Evolutionary conservation across 2,888 invertebrate species (phyloP).

Genomic region (Entomobrya multifasciata): DNA sequence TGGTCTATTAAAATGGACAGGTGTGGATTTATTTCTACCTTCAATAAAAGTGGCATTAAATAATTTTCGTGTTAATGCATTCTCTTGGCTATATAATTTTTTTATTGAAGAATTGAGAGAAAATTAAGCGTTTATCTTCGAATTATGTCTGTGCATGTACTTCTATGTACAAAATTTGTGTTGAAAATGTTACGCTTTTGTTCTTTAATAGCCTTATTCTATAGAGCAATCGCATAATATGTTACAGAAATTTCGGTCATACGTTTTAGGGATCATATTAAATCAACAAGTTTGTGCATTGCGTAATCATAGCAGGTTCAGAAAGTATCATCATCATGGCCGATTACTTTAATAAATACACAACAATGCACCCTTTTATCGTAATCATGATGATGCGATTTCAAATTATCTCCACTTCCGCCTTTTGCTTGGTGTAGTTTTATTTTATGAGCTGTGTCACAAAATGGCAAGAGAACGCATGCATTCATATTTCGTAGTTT

Average conservation of each 20-base stretch:
- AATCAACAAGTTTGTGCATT: not conserved
- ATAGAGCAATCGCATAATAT: too few relatives aligned
- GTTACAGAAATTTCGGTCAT: not conserved
- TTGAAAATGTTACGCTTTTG: too few relatives aligned
- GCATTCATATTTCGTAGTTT: too few relatives aligned
- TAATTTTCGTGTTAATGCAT: not conserved
- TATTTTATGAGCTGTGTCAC: too few relatives aligned
- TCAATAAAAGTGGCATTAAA: slow-evolving; percentile 45
- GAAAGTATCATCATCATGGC: not conserved
- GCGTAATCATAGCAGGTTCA: not conserved
- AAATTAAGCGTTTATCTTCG: not conserved
- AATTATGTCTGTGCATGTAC: too few relatives aligned
- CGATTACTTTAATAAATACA: not conserved
- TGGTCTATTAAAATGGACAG: slow-evolving; percentile 19
- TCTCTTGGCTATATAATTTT: slow-evolving; percentile 9
- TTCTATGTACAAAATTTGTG: too few relatives aligned
- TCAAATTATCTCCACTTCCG: too few relatives aligned
- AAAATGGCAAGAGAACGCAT: too few relatives aligned
- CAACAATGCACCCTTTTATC: too few relatives aligned
- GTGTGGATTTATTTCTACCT: slow-evolving; percentile 39
- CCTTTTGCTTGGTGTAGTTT: too few relatives aligned
- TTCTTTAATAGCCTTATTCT: too few relatives aligned
- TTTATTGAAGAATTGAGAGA: not conserved
- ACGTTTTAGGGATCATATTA: not conserved
- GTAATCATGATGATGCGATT: too few relatives aligned